Evolutionary conservation across 2,113 vertebrate genomes (phyloP).

Genomic region (Ptilorrhoa leucosticta): DNA sequence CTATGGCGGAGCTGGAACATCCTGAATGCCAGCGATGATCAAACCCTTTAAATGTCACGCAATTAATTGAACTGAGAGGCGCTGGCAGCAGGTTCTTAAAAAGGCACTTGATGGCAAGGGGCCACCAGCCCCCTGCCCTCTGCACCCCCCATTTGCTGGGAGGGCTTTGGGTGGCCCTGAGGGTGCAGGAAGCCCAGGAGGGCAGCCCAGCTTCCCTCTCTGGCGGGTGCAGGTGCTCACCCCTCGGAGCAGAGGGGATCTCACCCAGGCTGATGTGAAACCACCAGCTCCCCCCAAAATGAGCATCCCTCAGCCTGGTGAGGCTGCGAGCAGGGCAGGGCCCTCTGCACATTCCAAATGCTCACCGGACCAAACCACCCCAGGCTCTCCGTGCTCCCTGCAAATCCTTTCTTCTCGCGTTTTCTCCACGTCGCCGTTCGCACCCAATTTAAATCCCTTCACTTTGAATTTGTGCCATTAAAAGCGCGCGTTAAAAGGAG

Average conservation of each 20-base stretch:
- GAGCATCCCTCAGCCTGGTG: rapidly evolving
- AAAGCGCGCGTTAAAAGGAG: background rate
- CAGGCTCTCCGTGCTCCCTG: rapidly evolving
- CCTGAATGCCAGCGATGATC: background rate
- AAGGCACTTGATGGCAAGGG: background rate
- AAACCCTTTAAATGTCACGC: background rate
- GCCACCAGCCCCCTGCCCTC: background rate
- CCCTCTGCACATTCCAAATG: rapidly evolving
- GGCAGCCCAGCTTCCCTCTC: background rate
- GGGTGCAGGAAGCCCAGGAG: background rate
- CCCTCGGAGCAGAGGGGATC: rapidly evolving
- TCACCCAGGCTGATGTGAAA: too few species aligned
- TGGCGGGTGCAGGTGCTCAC: background rate
- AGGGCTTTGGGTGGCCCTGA: background rate
- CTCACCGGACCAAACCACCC: background rate
- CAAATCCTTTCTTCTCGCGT: background rate
- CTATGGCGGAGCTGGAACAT: background rate
- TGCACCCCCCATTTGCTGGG: background rate
- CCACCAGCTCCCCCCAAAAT: background rate
- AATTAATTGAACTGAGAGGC: background rate
- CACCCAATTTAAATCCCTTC: background rate
- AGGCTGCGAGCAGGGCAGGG: background rate
- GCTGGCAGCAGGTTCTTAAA: background rate
- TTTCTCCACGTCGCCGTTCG: background rate
- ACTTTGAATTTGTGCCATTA: background rate